A percentile compares a stretch with the other conserved stretches of the same genome.
phyloP scores from a whole-genome alignment of 1,140 invertebrate genomes.

The Copidosoma floridanum region DNA sequence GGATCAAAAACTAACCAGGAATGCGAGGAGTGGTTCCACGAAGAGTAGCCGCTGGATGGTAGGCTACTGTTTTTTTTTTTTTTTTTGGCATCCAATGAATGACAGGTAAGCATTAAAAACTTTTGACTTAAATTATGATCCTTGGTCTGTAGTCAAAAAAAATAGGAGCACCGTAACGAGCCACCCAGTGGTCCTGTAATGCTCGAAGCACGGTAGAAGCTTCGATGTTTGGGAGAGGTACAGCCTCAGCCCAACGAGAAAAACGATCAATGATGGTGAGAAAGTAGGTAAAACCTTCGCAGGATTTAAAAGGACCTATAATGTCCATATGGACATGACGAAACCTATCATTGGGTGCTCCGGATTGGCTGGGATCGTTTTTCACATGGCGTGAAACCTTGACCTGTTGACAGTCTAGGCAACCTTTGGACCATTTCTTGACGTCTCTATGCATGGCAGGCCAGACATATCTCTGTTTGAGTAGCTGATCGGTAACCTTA shows the following conservation, averaged over 20 bases:
- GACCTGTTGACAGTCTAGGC: not conserved
- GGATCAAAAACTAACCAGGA: no score
- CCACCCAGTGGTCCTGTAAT: no score
- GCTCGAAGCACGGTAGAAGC: not conserved
- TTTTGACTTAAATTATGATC: not conserved
- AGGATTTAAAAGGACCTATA: not conserved
- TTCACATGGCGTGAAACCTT: not conserved
- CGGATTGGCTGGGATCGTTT: not conserved
- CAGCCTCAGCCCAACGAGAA: not conserved
- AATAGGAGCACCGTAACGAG: not conserved
- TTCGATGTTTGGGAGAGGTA: not conserved
- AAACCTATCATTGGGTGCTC: not conserved
- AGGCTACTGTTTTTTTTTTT: not conserved
- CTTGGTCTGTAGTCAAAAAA: no score
- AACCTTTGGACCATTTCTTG: not conserved
- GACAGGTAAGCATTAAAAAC: not conserved
- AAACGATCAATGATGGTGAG: no score
- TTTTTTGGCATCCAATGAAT: not conserved
- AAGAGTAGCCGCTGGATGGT: not conserved
- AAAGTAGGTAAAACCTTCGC: not conserved
- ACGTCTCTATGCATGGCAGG: not conserved
- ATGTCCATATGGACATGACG: no score
- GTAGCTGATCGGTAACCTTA: not conserved
- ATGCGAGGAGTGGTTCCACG: no score
- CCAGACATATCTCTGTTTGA: slow-evolving; percentile 3